Percentiles rank a stretch among this genome's conserved stretches.
These are phyloP conservation scores for Syngnathus scovelli DNA, from an alignment of 2,113 vertebrate genomes.

Conservation along the genomic window DNA sequence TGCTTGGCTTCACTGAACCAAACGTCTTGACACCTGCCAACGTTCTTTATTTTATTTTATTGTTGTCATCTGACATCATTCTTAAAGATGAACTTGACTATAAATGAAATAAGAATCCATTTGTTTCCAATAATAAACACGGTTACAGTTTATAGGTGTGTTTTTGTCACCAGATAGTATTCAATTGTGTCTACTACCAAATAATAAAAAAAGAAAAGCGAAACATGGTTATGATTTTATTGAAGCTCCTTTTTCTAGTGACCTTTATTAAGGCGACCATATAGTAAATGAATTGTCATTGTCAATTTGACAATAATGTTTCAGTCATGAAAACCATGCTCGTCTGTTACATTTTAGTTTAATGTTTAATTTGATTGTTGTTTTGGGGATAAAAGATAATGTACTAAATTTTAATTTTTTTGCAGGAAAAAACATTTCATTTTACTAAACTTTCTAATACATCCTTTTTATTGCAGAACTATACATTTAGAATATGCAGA, in stretches of 20 bases:
- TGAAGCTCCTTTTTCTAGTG: neutral
- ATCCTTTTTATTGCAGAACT: neutral
- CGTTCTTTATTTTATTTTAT: neutral
- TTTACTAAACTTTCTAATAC: no score
- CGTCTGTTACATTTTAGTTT: no score
- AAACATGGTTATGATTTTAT: neutral
- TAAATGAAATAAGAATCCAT: neutral
- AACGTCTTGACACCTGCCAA: conserved; percentile 1
- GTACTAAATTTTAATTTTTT: no score
- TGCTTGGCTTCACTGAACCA: neutral
- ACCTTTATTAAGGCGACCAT: conserved; percentile 1
- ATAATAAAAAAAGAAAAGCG: neutral
- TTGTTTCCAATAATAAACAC: neutral
- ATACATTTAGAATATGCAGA: neutral
- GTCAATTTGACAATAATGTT: no score
- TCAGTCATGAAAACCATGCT: no score
- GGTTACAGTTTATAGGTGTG: neutral
- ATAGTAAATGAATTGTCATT: no score
- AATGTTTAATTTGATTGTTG: no score
- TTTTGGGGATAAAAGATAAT: no score
- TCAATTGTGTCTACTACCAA: neutral
- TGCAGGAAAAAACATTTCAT: no score
- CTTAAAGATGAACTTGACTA: neutral
- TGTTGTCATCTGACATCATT: neutral
- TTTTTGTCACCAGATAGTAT: neutral